A percentile compares a stretch with the other conserved stretches of the same genome.
Conservation (phyloP, 2,797 vertebrate species). For the Caiman crocodilus region DNA sequence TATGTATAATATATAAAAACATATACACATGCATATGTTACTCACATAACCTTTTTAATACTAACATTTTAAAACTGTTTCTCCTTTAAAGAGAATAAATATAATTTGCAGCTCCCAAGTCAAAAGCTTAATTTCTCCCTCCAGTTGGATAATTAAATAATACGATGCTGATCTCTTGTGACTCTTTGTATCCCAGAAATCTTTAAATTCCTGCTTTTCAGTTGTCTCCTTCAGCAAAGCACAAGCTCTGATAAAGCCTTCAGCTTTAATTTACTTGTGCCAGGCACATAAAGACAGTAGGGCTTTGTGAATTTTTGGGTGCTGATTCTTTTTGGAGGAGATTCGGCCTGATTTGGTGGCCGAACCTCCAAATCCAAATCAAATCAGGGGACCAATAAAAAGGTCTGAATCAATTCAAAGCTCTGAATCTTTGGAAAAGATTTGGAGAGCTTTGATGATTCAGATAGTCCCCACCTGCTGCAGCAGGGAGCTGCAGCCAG, state of each 20-base stretch:
- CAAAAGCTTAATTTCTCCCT: conserved; percentile 57
- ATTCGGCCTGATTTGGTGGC: no score
- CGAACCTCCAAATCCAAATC: no score
- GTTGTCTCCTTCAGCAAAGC: conserved; percentile 29
- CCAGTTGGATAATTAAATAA: conserved; percentile 58
- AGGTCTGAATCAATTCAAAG: no score
- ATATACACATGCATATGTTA: no score
- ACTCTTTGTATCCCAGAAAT: conserved; percentile 42
- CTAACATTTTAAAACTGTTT: conserved; percentile 26
- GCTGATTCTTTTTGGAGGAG: no score
- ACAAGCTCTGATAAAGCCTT: conserved; percentile 61
- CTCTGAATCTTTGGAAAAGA: no score
- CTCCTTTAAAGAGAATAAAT: conserved; percentile 31
- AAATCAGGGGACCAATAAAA: no score
- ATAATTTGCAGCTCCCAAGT: conserved; percentile 56
- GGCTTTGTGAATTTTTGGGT: no score
- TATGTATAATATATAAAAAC: no score
- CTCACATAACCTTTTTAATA: conserved; percentile 32
- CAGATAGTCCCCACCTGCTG: no score
- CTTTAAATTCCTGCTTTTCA: conserved; percentile 42
- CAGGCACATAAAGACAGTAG: neutral
- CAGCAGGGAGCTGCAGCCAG: no score
- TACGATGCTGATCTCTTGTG: conserved; percentile 18
- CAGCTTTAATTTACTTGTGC: conserved; percentile 20
- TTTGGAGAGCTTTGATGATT: no score